Base-by-base conservation (phyloP, 2,113 vertebrate genomes). In the Urocitellus parryii region DNA sequence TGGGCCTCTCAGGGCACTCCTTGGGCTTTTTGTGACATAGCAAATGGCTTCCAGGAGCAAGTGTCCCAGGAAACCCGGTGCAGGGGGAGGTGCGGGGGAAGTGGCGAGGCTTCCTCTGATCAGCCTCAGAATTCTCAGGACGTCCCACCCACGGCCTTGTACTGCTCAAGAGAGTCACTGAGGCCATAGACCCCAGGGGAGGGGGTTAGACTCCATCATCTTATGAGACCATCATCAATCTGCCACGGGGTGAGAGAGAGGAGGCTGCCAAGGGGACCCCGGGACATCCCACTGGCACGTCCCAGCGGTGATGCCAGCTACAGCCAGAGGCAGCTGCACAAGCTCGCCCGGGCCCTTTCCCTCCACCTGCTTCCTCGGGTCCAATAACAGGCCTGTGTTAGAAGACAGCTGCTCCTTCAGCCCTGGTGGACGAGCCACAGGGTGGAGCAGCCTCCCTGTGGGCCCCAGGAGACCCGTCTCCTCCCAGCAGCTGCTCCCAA, bases 1-100 rank as follows among this genome's bases (percentile, higher is more conserved):
- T 0, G 0, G 10, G 14, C 56, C 39, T 79, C 25, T 89, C 32
- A 0, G 2, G 5, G 51, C 10, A 27, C 34, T n/a, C 63, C 25
- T 6, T 37, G 37, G 51, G 37, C 53, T 51, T 80, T n/a, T n/a
- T 20, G 8, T 8, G 8, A 32, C 32, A 25, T 0, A 53, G 8
- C 39, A 63, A 48, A 29, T 3, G 13, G 70, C 63, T 61, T 48
- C 81, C 61, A 56, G 65, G 34, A 34, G 34, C 63, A 22, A 58
- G 42, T 0, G 13, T 24, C 17, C 48, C n/a, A 51, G 37, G 76
- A 80, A 39, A 9, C 80, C 24, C 34, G 61, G 51, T 0, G 24
- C 24, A 3, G 9, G 61, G 61, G 9, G 24, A 27, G 25, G 61
- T 24, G 22, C 22, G 0, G 25, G n/a, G 9, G 24, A 13, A 48